Evolutionary conservation across 2,888 invertebrate species (phyloP).

Genomic region (Ichneumon xanthorius): DNA sequence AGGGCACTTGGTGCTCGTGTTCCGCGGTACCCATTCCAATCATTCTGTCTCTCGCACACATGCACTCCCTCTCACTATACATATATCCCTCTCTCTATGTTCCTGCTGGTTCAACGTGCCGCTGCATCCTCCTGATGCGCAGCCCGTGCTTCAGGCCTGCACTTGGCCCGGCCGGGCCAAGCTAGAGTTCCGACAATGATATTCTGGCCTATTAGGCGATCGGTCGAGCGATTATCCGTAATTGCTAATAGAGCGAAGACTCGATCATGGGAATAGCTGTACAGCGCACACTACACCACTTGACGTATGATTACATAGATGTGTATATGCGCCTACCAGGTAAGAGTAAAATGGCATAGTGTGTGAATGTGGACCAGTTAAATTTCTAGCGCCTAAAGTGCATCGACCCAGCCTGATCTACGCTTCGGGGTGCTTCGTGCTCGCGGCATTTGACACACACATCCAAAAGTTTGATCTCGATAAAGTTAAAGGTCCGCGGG

Average conservation of each 20-base stretch:
- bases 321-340: background rate
- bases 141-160: background rate
- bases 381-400: background rate
- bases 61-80: background rate
- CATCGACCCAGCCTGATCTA: background rate
- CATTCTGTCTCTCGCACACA: background rate
- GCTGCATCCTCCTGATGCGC: constrained; percentile 1
- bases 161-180: constrained; percentile 67
- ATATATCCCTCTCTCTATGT: constrained; percentile 1
- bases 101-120: constrained; percentile 15
- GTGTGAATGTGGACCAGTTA: background rate
- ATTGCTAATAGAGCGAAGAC: constrained; percentile 77
- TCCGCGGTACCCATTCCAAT: background rate
- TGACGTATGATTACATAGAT: constrained; percentile 1
- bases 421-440: background rate
- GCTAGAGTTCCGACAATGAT: constrained; percentile 73
- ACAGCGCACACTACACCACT: background rate
- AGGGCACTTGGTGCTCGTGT: constrained; percentile 20
- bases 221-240: constrained; percentile 76
- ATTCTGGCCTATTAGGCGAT: constrained; percentile 74
- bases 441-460: background rate
- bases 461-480: background rate
- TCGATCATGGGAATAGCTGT: constrained; percentile 67
- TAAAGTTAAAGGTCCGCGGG: background rate
- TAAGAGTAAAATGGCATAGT: background rate